These are phyloP conservation scores for Ondatra zibethicus DNA, from an alignment of 2,113 vertebrate species.

Conservation along the genomic window DNA sequence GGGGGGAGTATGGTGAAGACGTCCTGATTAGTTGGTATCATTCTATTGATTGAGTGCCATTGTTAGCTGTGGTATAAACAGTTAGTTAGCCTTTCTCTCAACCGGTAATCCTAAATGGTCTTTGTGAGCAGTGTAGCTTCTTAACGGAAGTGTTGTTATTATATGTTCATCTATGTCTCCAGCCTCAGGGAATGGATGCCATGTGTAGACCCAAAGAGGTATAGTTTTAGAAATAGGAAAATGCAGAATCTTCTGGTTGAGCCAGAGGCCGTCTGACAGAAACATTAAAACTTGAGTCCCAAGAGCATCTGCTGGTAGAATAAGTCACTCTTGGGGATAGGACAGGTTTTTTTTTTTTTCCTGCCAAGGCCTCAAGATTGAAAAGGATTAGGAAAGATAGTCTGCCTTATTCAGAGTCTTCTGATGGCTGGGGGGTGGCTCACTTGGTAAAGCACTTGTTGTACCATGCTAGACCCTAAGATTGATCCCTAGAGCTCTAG, in stretches of 20 bases:
- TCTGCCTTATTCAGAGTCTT: background rate
- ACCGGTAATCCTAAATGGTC: background rate
- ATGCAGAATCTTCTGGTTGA: background rate
- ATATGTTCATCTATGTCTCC: background rate
- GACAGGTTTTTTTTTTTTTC: background rate
- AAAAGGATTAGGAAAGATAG: background rate
- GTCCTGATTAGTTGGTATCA: background rate
- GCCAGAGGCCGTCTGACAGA: background rate
- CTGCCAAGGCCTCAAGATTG: background rate
- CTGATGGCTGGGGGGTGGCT: background rate
- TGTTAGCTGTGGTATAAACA: background rate
- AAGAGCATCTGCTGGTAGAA: background rate
- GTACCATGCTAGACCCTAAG: background rate
- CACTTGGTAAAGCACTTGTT: background rate
- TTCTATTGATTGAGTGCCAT: slow-evolving; percentile 39
- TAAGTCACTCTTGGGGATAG: background rate
- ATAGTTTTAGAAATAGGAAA: background rate
- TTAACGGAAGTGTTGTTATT: slow-evolving; percentile 24
- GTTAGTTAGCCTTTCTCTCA: slow-evolving; percentile 5
- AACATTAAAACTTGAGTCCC: background rate
- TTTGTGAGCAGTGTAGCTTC: slow-evolving; percentile 32
- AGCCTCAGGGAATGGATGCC: background rate
- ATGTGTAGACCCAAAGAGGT: background rate
- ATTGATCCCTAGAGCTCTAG: background rate
- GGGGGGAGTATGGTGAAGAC: background rate